Evolutionary conservation across 1,140 invertebrate species (phyloP).

Genomic region (Polypedilum vanderplanki): DNA sequence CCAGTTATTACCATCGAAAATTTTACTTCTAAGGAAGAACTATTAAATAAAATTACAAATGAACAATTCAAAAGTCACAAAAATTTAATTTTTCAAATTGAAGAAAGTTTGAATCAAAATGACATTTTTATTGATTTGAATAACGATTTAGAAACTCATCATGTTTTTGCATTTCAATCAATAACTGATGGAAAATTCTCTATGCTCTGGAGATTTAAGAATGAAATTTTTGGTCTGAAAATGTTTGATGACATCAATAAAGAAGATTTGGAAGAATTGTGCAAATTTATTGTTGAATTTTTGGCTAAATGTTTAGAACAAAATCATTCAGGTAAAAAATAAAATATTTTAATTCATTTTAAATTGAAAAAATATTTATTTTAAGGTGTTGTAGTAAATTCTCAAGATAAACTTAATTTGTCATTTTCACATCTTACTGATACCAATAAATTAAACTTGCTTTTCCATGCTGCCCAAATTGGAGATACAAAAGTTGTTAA

Average conservation of each 20-base stretch:
- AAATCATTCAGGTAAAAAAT: neutral
- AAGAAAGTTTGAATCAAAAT: too few relatives aligned
- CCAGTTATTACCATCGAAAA: too few relatives aligned
- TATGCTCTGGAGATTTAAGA: too few relatives aligned
- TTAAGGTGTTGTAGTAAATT: neutral
- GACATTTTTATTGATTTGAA: too few relatives aligned
- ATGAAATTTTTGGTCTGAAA: neutral
- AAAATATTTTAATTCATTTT: neutral
- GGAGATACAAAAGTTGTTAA: neutral
- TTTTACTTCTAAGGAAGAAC: too few relatives aligned
- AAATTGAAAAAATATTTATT: too few relatives aligned
- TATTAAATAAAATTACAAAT: too few relatives aligned
- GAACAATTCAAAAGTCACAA: too few relatives aligned
- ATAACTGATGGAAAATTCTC: too few relatives aligned
- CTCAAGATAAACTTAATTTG: neutral
- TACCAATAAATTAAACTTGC: neutral
- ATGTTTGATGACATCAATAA: neutral
- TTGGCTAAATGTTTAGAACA: neutral
- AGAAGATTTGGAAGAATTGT: neutral
- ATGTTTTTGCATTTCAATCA: too few relatives aligned
- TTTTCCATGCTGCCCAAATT: neutral
- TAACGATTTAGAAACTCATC: too few relatives aligned
- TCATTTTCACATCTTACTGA: neutral
- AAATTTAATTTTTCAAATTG: too few relatives aligned
- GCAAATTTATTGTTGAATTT: neutral